These are phyloP conservation scores for Ascaphus truei DNA, from an alignment of 2,113 vertebrate genomes.

Conservation along the genomic window DNA sequence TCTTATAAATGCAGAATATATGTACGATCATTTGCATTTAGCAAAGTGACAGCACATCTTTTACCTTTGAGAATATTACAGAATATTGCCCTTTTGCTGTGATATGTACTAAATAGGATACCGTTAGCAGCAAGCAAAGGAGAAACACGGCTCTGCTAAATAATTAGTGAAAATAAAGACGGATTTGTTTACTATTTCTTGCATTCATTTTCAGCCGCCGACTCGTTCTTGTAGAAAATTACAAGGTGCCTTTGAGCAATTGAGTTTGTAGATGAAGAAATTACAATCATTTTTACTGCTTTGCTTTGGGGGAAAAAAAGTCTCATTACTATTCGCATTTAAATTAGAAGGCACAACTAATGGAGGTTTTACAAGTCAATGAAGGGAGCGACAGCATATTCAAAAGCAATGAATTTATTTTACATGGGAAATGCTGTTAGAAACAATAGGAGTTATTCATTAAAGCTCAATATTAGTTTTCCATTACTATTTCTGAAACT, in stretches of 20 bases:
- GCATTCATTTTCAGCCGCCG: background rate
- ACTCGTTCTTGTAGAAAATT: slow-evolving; percentile 20
- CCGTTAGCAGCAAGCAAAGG: background rate
- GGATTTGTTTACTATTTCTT: background rate
- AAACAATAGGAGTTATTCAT: too few species aligned
- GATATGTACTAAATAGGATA: background rate
- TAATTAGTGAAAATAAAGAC: slow-evolving; percentile 1
- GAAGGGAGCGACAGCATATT: too few species aligned
- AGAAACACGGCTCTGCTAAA: background rate
- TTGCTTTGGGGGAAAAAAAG: background rate
- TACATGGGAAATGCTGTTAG: too few species aligned
- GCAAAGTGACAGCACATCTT: background rate
- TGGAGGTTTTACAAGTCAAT: too few species aligned
- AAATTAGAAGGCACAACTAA: too few species aligned
- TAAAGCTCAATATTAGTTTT: too few species aligned
- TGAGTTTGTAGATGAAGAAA: background rate
- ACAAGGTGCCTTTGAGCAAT: slow-evolving; percentile 5
- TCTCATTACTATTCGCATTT: slow-evolving; percentile 9
- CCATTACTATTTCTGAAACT: too few species aligned
- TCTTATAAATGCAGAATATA: background rate
- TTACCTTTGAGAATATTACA: background rate
- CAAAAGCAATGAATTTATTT: too few species aligned
- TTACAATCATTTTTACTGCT: slow-evolving; percentile 5
- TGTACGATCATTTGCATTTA: background rate
- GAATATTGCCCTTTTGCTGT: background rate